phyloP scores from a whole-genome alignment of 1,140 invertebrate genomes.

The Cyrtorhinus lividipennis region DNA sequence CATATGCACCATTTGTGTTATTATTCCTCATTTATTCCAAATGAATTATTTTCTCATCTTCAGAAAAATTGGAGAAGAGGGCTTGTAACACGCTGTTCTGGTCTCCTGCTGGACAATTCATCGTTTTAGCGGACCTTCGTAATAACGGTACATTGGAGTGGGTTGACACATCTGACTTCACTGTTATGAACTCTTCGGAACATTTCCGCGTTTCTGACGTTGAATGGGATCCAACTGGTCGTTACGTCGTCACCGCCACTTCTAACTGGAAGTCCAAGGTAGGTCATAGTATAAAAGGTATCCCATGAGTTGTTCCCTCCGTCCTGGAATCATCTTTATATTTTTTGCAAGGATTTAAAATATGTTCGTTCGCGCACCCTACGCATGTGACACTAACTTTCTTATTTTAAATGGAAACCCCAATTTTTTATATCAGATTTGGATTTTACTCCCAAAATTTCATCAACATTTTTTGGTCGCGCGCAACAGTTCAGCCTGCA shows the following conservation, averaged over 20 bases:
- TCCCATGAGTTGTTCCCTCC: too few species aligned
- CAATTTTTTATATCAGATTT: too few species aligned
- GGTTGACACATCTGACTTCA: slow-evolving; percentile 87
- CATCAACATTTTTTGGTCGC: background rate
- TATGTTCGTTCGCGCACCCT: too few species aligned
- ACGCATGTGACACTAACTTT: too few species aligned
- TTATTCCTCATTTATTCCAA: slow-evolving; percentile 24
- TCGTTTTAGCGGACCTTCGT: slow-evolving; percentile 74
- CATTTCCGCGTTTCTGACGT: slow-evolving; percentile 91
- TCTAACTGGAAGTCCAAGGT: slow-evolving; percentile 91
- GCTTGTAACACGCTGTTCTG: slow-evolving; percentile 90
- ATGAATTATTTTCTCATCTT: too few species aligned
- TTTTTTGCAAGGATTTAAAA: background rate
- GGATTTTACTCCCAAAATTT: too few species aligned
- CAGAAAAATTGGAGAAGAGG: slow-evolving; percentile 77
- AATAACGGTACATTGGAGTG: slow-evolving; percentile 88
- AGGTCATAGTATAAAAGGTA: slow-evolving; percentile 12
- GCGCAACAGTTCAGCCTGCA: background rate
- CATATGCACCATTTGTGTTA: slow-evolving; percentile 8
- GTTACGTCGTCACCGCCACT: slow-evolving; percentile 90
- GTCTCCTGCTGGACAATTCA: slow-evolving; percentile 91
- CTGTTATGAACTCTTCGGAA: slow-evolving; percentile 82
- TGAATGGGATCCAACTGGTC: slow-evolving; percentile 98
- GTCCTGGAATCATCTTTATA: background rate
- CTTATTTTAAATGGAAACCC: too few species aligned